Evolutionary conservation across 2,113 vertebrate species (phyloP).

Genomic region (Chelonoidis abingdonii): DNA sequence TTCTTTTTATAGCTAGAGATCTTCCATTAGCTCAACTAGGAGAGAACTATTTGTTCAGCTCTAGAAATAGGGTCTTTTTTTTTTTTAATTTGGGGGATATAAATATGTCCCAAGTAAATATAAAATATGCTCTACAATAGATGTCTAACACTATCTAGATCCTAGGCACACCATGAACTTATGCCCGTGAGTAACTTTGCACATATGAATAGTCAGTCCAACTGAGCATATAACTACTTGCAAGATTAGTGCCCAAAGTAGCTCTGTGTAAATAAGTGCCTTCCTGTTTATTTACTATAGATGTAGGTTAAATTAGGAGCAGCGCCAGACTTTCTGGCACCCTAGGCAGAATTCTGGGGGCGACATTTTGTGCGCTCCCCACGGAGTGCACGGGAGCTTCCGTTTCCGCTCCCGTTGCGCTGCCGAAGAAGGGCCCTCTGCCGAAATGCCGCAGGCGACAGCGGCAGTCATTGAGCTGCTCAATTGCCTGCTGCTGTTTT

Average conservation of each 20-base stretch:
- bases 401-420: too few species aligned
- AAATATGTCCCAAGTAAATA: background rate
- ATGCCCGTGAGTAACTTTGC: background rate
- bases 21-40: background rate
- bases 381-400: too few species aligned
- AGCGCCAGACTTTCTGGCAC: too few species aligned
- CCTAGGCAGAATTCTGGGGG: too few species aligned
- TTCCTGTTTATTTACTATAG: background rate
- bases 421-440: too few species aligned
- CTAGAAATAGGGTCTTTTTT: background rate
- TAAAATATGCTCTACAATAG: background rate
- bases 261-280: background rate
- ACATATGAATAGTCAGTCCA: fast-evolving
- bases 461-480: too few species aligned
- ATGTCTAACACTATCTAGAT: background rate
- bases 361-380: too few species aligned
- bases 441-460: too few species aligned
- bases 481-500: too few species aligned
- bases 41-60: background rate
- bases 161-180: background rate
- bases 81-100: background rate
- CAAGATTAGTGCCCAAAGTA: background rate
- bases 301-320: background rate
- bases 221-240: fast-evolving
- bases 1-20: background rate